Evolutionary conservation across 2,888 invertebrate species (phyloP).

Genomic region (Pseudolycoriella hygida): DNA sequence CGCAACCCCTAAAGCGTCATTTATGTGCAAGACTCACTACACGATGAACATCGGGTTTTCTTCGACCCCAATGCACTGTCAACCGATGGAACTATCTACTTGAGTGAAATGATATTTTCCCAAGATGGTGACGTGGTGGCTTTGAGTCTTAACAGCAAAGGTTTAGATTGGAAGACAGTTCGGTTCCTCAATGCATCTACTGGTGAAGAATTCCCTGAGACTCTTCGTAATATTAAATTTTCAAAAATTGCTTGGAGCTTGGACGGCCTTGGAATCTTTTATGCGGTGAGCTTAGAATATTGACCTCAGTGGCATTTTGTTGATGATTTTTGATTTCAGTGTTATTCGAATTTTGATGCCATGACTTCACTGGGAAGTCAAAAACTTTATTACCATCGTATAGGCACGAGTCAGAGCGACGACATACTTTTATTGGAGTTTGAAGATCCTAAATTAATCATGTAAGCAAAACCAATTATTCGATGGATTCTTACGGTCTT

Average conservation of each 20-base stretch:
- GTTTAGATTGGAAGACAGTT: too few species aligned
- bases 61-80: too few species aligned
- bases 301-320: neutral
- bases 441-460: slow-evolving; percentile 76
- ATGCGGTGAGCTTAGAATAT: slow-evolving; percentile 42
- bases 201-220: slow-evolving; percentile 54
- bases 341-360: slow-evolving; percentile 65
- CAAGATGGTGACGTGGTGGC: too few species aligned
- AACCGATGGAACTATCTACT: too few species aligned
- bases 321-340: slow-evolving; percentile 31
- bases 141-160: too few species aligned
- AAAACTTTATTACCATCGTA: slow-evolving; percentile 79
- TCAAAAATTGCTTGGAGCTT: slow-evolving; percentile 86
- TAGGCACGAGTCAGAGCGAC: slow-evolving; percentile 69
- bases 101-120: too few species aligned
- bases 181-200: too few species aligned
- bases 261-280: slow-evolving; percentile 89
- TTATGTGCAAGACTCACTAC: too few species aligned
- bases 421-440: slow-evolving; percentile 82
- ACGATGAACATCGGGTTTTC: too few species aligned
- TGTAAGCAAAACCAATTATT: slow-evolving; percentile 38
- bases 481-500: too few species aligned
- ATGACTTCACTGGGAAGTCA: slow-evolving; percentile 75
- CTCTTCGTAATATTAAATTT: slow-evolving; percentile 79
- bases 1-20: too few species aligned